These are phyloP conservation scores for Tragelaphus strepsiceros DNA, from an alignment of 2,113 vertebrate species.

Conservation along the genomic window DNA sequence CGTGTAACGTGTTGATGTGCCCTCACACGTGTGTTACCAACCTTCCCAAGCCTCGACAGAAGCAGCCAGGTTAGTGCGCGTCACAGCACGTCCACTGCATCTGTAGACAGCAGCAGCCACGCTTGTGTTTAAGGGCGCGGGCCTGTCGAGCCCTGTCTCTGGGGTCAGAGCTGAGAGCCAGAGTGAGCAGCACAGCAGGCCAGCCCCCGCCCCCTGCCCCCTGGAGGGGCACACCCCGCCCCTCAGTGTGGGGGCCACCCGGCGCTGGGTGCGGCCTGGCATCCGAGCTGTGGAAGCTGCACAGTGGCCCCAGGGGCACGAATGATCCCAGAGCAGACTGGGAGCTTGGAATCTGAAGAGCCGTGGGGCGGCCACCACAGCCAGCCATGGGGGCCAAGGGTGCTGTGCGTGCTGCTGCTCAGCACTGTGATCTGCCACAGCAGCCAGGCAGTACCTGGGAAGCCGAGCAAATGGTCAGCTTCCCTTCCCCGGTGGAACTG, in stretches of 20 bases:
- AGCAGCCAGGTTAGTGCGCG: slow-evolving; percentile 88
- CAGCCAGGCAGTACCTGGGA: neutral
- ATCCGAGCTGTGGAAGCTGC: neutral
- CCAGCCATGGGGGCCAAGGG: neutral
- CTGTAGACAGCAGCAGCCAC: neutral
- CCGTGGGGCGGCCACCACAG: neutral
- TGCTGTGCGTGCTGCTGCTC: accelerated
- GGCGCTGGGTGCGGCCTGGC: neutral
- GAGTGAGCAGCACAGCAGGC: neutral
- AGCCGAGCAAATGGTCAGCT: neutral
- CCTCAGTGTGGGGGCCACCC: neutral
- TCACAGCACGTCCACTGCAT: accelerated
- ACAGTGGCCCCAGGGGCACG: neutral
- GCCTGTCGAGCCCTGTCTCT: neutral
- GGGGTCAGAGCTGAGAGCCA: neutral
- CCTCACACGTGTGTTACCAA: slow-evolving; percentile 97
- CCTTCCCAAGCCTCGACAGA: slow-evolving; percentile 95
- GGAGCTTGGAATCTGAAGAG: too few species aligned
- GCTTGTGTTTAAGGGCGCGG: accelerated
- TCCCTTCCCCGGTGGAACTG: neutral
- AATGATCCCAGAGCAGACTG: neutral
- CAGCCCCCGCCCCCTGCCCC: too few species aligned
- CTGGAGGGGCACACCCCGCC: too few species aligned
- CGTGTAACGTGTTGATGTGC: slow-evolving; percentile 96
- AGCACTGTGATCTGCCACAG: neutral